Conservation (phyloP, 2,888 invertebrate genomes). For the Xanthostigma xanthostigma region DNA sequence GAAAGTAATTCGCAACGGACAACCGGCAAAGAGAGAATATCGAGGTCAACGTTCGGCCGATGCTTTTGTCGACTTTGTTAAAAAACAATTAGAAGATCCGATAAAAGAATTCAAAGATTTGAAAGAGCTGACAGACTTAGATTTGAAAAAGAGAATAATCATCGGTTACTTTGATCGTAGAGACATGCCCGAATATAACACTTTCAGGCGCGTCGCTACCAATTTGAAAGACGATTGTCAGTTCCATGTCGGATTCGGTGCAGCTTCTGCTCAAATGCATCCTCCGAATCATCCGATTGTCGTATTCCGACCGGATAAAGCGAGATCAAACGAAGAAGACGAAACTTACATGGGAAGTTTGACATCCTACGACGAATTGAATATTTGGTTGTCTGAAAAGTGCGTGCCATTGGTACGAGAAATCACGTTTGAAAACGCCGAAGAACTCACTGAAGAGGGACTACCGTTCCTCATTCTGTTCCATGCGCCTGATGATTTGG, state of each 20-base stretch:
- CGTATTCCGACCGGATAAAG: conserved; percentile 68
- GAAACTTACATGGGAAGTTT: conserved; percentile 68
- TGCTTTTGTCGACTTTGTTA: conserved; percentile 77
- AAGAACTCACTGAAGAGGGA: conserved; percentile 96
- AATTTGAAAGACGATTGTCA: conserved; percentile 90
- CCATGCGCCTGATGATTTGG: conserved; percentile 68
- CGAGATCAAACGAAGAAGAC: conserved; percentile 64
- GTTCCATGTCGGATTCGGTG: conserved; percentile 85
- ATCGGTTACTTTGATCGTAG: conserved; percentile 81
- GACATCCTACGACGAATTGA: conserved; percentile 66
- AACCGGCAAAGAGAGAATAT: conserved; percentile 80
- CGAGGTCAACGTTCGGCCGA: conserved; percentile 80
- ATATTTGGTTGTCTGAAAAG: conserved; percentile 78
- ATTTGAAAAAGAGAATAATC: conserved; percentile 68
- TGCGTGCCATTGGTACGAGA: conserved; percentile 95
- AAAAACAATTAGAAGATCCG: conserved; percentile 77
- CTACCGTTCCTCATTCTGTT: conserved; percentile 96
- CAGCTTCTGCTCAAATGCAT: conserved; percentile 68
- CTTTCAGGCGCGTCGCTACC: conserved; percentile 66
- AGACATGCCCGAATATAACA: conserved; percentile 66
- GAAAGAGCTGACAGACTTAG: conserved; percentile 57
- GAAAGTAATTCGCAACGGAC: conserved; percentile 84
- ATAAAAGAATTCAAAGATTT: conserved; percentile 61
- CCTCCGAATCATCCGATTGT: conserved; percentile 70
- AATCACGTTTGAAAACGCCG: conserved; percentile 99